phyloP scores from a whole-genome alignment of 2,113 vertebrate species.

The Hyaena hyaena region DNA sequence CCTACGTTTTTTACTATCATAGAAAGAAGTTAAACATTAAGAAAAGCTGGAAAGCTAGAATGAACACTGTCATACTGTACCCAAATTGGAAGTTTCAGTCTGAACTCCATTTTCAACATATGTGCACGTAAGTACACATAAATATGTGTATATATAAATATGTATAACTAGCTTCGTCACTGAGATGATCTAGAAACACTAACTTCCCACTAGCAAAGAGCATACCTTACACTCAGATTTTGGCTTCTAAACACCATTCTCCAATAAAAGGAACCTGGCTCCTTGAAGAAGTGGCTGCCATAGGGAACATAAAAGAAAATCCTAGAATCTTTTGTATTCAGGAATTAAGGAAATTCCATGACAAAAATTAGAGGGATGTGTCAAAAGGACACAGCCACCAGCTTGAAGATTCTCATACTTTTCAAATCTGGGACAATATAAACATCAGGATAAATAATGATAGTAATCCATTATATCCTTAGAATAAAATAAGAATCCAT shows the following conservation, averaged over 20 bases:
- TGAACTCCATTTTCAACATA: background rate
- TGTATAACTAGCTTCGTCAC: background rate
- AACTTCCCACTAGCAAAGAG: background rate
- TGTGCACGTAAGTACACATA: background rate
- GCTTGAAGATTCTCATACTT: background rate
- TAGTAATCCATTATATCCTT: background rate
- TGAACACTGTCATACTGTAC: background rate
- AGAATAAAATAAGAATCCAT: conserved; percentile 19
- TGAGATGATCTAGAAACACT: background rate
- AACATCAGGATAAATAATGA: conserved; percentile 4
- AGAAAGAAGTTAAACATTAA: background rate
- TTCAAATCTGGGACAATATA: background rate
- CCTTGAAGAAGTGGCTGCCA: background rate
- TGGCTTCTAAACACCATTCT: background rate
- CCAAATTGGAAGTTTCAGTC: background rate
- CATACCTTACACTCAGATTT: background rate
- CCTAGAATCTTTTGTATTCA: background rate
- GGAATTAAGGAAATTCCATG: background rate
- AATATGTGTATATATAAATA: background rate
- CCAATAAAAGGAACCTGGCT: background rate
- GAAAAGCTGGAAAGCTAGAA: background rate
- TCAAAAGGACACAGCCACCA: background rate
- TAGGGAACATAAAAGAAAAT: background rate
- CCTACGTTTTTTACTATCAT: background rate
- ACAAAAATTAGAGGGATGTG: background rate